Evolutionary conservation across 2,888 invertebrate species (phyloP).

Genomic region (Pseudococcus longispinus): DNA sequence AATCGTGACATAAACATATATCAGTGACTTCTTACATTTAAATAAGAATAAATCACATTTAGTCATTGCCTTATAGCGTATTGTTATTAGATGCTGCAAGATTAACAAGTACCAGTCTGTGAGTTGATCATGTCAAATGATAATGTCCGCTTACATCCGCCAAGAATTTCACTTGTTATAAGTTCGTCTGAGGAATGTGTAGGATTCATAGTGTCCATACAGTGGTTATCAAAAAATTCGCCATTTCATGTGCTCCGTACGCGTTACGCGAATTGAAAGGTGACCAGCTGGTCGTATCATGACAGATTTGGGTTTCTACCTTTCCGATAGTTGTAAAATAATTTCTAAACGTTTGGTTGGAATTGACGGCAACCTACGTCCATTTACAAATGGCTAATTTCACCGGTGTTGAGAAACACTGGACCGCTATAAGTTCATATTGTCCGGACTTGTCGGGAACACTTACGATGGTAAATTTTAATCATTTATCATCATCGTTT

Average conservation of each 20-base stretch:
- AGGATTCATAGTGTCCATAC: constrained; percentile 30
- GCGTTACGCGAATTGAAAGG: neutral
- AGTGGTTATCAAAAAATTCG: constrained; percentile 36
- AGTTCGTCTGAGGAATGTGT: constrained; percentile 43
- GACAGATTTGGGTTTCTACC: neutral
- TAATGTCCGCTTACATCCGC: constrained; percentile 46
- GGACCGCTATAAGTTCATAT: constrained; percentile 9
- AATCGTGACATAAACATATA: constrained; percentile 46
- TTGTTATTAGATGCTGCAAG: constrained; percentile 36
- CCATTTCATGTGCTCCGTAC: neutral
- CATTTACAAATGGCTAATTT: neutral
- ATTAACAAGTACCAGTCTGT: constrained; percentile 43
- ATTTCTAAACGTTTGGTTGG: neutral
- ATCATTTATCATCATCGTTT: constrained; percentile 44
- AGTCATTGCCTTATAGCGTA: constrained; percentile 44
- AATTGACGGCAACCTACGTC: neutral
- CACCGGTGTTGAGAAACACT: neutral
- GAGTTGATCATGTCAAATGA: constrained; percentile 43
- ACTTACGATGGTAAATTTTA: neutral
- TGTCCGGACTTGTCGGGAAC: neutral
- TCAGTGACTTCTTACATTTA: constrained; percentile 42
- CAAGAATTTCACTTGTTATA: constrained; percentile 44
- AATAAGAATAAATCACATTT: constrained; percentile 45
- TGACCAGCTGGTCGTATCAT: neutral
- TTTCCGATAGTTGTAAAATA: neutral